These are phyloP conservation scores for Ectobius pallidus DNA, from an alignment of 2,888 invertebrate genomes.

Conservation along the genomic window DNA sequence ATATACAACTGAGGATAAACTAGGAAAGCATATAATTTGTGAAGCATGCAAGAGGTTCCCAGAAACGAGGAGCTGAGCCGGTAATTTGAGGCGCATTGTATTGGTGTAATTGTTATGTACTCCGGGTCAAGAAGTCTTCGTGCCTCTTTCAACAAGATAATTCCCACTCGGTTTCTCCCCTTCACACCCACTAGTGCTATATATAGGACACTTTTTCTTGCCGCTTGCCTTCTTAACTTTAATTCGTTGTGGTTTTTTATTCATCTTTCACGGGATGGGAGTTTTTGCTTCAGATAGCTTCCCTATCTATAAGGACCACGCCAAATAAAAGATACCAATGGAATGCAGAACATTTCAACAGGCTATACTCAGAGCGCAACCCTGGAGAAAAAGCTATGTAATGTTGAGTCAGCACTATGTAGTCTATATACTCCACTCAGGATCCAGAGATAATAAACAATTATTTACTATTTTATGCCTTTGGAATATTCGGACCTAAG, in stretches of 20 bases:
- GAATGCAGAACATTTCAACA: not conserved
- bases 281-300: not conserved
- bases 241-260: conserved; percentile 2
- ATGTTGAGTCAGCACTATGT: conserved; percentile 5
- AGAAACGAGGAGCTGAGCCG: too few relatives aligned
- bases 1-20: too few relatives aligned
- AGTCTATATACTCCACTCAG: too few relatives aligned
- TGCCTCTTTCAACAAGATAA: not conserved
- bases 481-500: too few relatives aligned
- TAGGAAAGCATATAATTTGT: too few relatives aligned
- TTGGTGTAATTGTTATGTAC: too few relatives aligned
- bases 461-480: too few relatives aligned
- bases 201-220: conserved; percentile 19
- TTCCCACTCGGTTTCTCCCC: not conserved
- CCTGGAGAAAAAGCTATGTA: too few relatives aligned
- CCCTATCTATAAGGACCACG: not conserved
- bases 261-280: not conserved
- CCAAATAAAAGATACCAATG: not conserved
- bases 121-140: not conserved
- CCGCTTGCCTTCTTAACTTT: conserved; percentile 8
- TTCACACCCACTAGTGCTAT: conserved; percentile 12
- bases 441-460: too few relatives aligned
- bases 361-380: too few relatives aligned
- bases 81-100: too few relatives aligned
- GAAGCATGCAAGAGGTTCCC: too few relatives aligned